These are phyloP conservation scores for Craseonycteris thonglongyai DNA, from an alignment of 2,113 vertebrate species.

Conservation along the genomic window DNA sequence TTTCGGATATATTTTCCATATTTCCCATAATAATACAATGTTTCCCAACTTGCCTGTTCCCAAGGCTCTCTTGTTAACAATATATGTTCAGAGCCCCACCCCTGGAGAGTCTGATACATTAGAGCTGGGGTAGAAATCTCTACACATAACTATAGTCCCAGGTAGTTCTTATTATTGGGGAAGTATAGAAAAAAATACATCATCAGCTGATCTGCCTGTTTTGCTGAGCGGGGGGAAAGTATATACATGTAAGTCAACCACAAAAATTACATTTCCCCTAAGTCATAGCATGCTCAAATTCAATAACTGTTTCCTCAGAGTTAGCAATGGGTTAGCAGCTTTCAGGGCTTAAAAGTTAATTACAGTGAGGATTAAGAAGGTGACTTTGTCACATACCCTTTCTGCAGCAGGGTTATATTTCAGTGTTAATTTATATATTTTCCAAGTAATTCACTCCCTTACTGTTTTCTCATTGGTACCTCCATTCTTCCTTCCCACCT, in stretches of 20 bases:
- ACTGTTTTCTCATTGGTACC: background rate
- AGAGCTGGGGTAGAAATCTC: background rate
- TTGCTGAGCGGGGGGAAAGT: constrained; percentile 41
- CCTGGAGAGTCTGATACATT: background rate
- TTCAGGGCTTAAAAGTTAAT: constrained; percentile 26
- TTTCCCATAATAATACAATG: background rate
- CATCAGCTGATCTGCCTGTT: background rate
- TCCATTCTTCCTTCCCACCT: background rate
- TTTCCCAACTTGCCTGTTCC: background rate
- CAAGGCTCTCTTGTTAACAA: background rate
- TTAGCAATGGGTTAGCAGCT: constrained; percentile 29
- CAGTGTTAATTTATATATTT: constrained; percentile 26
- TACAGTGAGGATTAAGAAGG: background rate
- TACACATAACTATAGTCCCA: background rate
- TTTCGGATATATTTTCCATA: background rate
- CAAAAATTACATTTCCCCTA: constrained; percentile 46
- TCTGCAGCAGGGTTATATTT: constrained; percentile 20
- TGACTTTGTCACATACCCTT: constrained; percentile 25
- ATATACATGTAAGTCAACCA: constrained; percentile 30
- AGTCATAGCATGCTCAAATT: constrained; percentile 35
- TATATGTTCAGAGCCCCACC: background rate
- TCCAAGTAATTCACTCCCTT: background rate
- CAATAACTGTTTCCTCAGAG: constrained; percentile 17
- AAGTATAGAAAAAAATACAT: background rate
- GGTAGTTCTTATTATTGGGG: background rate